phyloP scores from a whole-genome alignment of 2,888 invertebrate species.

The Synanthedon andrenaeformis region DNA sequence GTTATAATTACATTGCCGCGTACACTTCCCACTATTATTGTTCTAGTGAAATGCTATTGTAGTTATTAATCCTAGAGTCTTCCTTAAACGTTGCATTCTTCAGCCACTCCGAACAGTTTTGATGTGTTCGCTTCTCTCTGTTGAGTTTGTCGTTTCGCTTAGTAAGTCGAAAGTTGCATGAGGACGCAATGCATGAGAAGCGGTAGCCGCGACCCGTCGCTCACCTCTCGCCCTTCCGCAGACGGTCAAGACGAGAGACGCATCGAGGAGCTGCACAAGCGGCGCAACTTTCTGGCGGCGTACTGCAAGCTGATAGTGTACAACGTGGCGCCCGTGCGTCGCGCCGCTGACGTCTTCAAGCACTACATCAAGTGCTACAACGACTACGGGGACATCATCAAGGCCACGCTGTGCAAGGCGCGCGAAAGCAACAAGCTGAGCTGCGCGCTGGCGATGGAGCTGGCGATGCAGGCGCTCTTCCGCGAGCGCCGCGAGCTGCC shows the following conservation, averaged over 20 bases:
- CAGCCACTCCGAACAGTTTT: too few species aligned
- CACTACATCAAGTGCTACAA: constrained; percentile 98
- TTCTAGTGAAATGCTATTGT: too few species aligned
- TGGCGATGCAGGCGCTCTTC: constrained; percentile 91
- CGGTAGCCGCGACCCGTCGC: background rate
- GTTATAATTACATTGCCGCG: too few species aligned
- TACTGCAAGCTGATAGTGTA: constrained; percentile 98
- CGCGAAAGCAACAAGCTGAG: constrained; percentile 97
- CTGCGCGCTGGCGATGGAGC: constrained; percentile 94
- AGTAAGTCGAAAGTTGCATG: too few species aligned
- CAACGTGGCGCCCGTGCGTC: constrained; percentile 93
- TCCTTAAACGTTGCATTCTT: too few species aligned
- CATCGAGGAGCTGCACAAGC: constrained; percentile 96
- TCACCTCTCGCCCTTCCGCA: constrained; percentile 22
- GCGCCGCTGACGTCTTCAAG: constrained; percentile 95
- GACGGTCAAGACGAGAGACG: constrained; percentile 95
- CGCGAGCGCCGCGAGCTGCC: constrained; percentile 87
- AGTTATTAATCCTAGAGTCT: too few species aligned
- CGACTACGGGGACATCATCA: constrained; percentile 98
- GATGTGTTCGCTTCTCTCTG: too few species aligned
- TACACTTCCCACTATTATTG: too few species aligned
- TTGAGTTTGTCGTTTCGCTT: too few species aligned
- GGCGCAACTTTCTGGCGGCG: constrained; percentile 94
- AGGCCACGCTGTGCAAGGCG: constrained; percentile 95
- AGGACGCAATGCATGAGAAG: too few species aligned